These are phyloP conservation scores for Hoplostethus atlanticus DNA, from an alignment of 2,797 vertebrate genomes.

Conservation along the genomic window DNA sequence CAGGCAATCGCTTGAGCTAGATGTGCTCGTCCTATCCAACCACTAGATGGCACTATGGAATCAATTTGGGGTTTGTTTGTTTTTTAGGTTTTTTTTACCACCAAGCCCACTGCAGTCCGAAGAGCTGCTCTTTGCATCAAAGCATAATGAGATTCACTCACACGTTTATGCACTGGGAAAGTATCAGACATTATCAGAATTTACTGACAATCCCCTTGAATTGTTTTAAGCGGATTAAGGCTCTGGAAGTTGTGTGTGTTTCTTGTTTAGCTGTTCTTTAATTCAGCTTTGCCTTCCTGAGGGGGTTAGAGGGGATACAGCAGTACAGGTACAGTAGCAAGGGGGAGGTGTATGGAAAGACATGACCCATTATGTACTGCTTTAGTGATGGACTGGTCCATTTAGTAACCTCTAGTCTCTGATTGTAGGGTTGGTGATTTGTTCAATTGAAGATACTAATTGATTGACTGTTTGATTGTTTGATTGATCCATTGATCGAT, in stretches of 20 bases:
- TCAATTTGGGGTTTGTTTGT: constrained; percentile 21
- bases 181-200: constrained; percentile 21
- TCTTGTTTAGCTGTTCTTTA: constrained; percentile 20
- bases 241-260: constrained; percentile 27
- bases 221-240: constrained; percentile 39
- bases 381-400: constrained; percentile 32
- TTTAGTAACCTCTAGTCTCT: constrained; percentile 14
- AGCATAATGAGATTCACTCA: constrained; percentile 14
- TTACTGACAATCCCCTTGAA: constrained; percentile 16
- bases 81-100: not conserved
- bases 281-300: constrained; percentile 20
- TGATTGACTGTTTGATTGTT: no score
- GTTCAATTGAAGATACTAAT: no score
- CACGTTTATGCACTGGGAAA: constrained; percentile 32
- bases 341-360: constrained; percentile 7
- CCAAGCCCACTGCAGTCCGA: constrained; percentile 49
- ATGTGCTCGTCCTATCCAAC: constrained; percentile 12
- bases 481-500: no score
- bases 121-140: constrained; percentile 24
- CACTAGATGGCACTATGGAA: constrained; percentile 76
- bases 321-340: constrained; percentile 19
- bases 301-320: constrained; percentile 13
- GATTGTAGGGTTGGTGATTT: no score
- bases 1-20: not conserved
- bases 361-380: constrained; percentile 34